Evolutionary conservation across 2,888 invertebrate genomes (phyloP), one percentile per base, ranked within the genome.

Genomic region (Odontocerum albicorne): DNA sequence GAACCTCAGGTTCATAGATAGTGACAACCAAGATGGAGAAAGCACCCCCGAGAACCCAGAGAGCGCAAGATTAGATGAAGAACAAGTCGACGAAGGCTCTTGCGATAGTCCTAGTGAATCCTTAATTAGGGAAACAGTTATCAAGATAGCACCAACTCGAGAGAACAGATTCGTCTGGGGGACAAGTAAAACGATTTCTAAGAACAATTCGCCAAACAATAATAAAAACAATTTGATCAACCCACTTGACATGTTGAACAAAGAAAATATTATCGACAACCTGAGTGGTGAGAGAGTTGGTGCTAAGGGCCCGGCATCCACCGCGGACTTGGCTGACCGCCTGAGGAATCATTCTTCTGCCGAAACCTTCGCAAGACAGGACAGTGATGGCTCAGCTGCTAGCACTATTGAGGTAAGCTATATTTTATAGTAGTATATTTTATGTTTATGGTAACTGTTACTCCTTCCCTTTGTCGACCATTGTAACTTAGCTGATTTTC

Each of bases 241-340:
- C n/a, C 22, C 44, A 75, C 78, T 62, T 72, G 79, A 49, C 67
- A 81, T 64, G 72, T 77, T 31, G 78, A 80, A 40, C 76, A 74
- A 70, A 62, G 81, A 68, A 61, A 68, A 71, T 63, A 80, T 70
- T 32, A 79, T 79, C 44, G 77, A 80, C 64, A 78, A 80, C 60
- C 69, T 76, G 51, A 71, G 70, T 62, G 68, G 70, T 2, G 70
- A 70, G 2, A 43, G 49, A 4, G 39, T 42, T 12, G 54, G 70
- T 22, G 69, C 71, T 1, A 67, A 70, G 32, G 68, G 69, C 40
- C 72, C 73, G 0, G 69, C 69, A 1, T 70, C 69, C 1, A 66
- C 70, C 2, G 65, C 77, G 15, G 80, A 78, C 57, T 65, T 80
- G 52, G 74, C 77, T 12, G 75, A 72, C 61, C 70, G 76, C 47